Percentiles rank a stretch among this genome's conserved stretches.
These are phyloP conservation scores for Mus caroli DNA, from an alignment of 2,797 vertebrate genomes.

Conservation along the genomic window DNA sequence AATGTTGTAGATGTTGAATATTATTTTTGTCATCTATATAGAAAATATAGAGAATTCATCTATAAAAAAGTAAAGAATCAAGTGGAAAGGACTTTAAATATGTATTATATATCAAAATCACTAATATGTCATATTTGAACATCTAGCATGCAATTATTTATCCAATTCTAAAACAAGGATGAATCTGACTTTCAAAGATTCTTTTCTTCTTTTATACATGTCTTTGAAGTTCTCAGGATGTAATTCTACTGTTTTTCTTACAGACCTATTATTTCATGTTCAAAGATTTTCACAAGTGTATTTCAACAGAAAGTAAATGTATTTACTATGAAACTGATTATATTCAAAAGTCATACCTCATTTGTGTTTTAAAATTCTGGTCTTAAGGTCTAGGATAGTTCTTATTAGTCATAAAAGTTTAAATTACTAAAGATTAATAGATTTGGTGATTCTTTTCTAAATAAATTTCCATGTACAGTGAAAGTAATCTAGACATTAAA, in stretches of 20 bases:
- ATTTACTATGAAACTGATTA: neutral
- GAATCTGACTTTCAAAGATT: neutral
- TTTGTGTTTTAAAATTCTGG: neutral
- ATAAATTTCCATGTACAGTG: neutral
- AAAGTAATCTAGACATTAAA: neutral
- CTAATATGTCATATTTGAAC: neutral
- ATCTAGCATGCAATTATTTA: neutral
- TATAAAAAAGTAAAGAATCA: neutral
- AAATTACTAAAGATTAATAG: neutral
- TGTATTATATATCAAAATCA: neutral
- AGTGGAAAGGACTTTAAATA: neutral
- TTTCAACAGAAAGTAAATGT: neutral
- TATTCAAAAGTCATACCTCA: neutral
- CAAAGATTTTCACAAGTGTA: neutral
- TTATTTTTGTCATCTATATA: neutral
- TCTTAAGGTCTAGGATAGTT: neutral
- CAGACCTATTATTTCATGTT: neutral
- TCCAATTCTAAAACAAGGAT: neutral
- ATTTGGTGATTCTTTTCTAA: neutral
- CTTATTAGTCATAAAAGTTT: neutral
- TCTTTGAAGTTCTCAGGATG: neutral
- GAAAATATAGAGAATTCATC: neutral
- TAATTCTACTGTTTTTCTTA: neutral
- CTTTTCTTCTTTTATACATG: neutral
- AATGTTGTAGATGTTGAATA: neutral